These are phyloP conservation scores for Pegoplata infirma DNA, from an alignment of 2,888 invertebrate species.

Conservation along the genomic window DNA sequence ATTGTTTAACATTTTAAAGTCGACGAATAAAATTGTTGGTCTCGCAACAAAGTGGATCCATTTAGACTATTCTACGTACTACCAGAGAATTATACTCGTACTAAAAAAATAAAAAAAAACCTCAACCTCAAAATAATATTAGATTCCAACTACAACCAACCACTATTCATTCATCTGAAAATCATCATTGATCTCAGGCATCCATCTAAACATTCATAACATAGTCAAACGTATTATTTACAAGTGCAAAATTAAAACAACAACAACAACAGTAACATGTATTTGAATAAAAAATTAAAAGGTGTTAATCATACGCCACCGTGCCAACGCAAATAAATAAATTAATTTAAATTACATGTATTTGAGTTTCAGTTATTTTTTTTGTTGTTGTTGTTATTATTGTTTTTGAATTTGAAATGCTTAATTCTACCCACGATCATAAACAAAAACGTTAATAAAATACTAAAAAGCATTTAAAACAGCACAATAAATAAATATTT, in stretches of 20 bases:
- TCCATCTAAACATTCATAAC: background rate
- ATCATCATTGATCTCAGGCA: too few species aligned
- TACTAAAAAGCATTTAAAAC: conserved; percentile 40
- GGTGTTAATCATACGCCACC: conserved; percentile 65
- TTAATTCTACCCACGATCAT: conserved; percentile 55
- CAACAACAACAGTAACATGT: background rate
- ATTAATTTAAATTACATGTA: conserved; percentile 62
- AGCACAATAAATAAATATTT: conserved; percentile 1
- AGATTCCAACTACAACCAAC: background rate
- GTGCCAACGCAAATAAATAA: conserved; percentile 60
- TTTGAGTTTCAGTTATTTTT: conserved; percentile 45
- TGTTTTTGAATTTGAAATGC: conserved; percentile 5
- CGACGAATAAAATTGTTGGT: background rate
- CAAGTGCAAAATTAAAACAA: conserved; percentile 31
- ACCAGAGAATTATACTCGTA: background rate
- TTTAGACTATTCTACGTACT: too few species aligned
- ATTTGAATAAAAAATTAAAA: conserved; percentile 32
- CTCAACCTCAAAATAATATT: background rate
- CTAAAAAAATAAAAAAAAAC: too few species aligned
- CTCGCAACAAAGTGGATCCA: too few species aligned
- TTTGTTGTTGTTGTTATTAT: conserved; percentile 16
- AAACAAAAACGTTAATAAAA: conserved; percentile 44
- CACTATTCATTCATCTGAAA: background rate
- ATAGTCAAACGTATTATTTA: conserved; percentile 36
- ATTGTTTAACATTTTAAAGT: conserved; percentile 51